Conservation (phyloP, 2,797 vertebrate species). For the Hippocampus kuda region DNA sequence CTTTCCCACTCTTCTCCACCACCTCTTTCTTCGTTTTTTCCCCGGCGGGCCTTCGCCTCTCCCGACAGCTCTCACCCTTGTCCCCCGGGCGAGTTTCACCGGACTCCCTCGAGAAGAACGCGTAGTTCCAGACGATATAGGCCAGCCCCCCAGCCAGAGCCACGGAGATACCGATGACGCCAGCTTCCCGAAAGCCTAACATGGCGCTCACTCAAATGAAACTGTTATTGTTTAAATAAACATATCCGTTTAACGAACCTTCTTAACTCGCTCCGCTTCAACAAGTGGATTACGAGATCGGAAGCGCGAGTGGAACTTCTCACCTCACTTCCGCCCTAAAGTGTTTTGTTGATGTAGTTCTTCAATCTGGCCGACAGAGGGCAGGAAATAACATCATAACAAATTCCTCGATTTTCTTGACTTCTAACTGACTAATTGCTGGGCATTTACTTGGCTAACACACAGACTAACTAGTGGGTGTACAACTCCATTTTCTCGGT, state of each 20-base stretch:
- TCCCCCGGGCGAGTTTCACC: neutral
- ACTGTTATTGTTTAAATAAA: neutral
- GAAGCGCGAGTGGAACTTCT: conserved; percentile 37
- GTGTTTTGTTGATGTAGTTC: conserved; percentile 20
- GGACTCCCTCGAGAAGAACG: conserved; percentile 10
- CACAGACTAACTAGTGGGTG: no score
- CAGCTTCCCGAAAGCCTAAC: conserved; percentile 47
- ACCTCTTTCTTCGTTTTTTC: neutral
- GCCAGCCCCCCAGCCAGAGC: conserved; percentile 58
- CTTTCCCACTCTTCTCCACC: neutral
- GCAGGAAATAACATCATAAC: neutral
- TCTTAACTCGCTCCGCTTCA: conserved; percentile 23
- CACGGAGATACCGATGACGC: conserved; percentile 48
- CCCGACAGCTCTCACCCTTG: neutral
- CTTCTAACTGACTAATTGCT: no score
- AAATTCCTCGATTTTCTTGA: no score
- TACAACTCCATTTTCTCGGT: no score
- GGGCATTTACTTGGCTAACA: no score
- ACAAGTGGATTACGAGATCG: conserved; percentile 63
- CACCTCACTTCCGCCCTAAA: conserved; percentile 39
- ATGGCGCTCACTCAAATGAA: conserved; percentile 32
- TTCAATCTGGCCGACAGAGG: neutral
- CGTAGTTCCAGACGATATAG: conserved; percentile 55
- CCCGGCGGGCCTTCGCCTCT: neutral
- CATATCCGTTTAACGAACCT: neutral